Base-by-base conservation (phyloP, 2,888 invertebrate species). In the Bembecia ichneumoniformis region DNA sequence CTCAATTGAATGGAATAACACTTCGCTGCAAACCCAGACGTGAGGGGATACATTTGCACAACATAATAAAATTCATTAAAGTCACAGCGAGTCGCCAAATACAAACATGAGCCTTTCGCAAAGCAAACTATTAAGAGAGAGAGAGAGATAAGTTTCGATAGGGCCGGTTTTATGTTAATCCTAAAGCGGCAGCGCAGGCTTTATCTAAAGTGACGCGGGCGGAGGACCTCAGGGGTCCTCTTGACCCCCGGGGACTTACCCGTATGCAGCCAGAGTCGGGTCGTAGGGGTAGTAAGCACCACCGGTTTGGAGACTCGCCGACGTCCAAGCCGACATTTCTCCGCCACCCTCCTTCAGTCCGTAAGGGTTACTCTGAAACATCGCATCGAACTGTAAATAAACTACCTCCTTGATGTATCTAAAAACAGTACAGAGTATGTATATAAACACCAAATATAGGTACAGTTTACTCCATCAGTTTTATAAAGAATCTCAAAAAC, bases 231-330 rank as follows among this genome's bases (percentile, higher is more conserved):
- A 62, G 67, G 76, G 74, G 72, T 65, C 64, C 61, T 57, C 53
- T 55, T 67, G 74, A 65, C 78, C 75, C n/a, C 79, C 59, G 56
- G 77, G 74, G 79, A 93, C 95, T 92, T 91, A 96, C 96, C 96
- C 96, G 87, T 96, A 96, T 74, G 96, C 96, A 58, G 96, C 95
- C 67, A 95, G 90, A 83, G 96, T 93, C 53, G 96, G 96, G 89
- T 96, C 96, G 88, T 96, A 96, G 61, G 96, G 95, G 89, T 96
- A 96, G 89, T 96, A 96, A 70, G 95, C 95, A 57, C 95, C 94
- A 59, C 96, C 94, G 73, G 96, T 94, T 83, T 96, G 96, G 51
- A 96, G 89, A 55, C 95, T 95, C 54, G 95, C 95, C 57, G 95
- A 94, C 64, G 96, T 95, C 96, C 96, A 96, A 65, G 96, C 95